phyloP scores from a whole-genome alignment of 2,113 vertebrate genomes.

The Ia io region DNA sequence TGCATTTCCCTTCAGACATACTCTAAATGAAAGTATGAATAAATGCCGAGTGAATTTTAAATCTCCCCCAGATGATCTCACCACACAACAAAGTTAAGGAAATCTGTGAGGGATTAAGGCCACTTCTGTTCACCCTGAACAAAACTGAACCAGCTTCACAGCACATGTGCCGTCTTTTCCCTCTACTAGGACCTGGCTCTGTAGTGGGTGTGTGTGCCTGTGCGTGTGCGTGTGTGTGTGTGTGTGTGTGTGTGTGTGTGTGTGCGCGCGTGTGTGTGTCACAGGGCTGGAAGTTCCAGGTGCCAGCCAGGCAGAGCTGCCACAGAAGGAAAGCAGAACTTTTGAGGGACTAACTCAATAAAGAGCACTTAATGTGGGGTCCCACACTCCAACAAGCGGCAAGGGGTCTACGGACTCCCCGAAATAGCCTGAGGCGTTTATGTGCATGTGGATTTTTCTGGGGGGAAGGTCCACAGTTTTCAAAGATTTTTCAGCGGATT shows the following conservation, averaged over 20 bases:
- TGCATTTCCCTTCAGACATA: slow-evolving; percentile 24
- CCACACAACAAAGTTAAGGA: slow-evolving; percentile 31
- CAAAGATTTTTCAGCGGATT: slow-evolving; percentile 14
- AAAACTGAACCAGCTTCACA: not conserved
- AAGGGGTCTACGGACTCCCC: not conserved
- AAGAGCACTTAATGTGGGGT: not conserved
- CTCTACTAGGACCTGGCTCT: not conserved
- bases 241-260: not conserved
- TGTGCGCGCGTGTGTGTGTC: no score
- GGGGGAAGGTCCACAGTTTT: not conserved
- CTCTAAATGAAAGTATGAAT: slow-evolving; percentile 36
- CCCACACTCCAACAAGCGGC: not conserved
- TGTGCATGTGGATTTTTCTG: not conserved
- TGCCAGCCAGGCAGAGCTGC: not conserved
- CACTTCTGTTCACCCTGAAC: not conserved
- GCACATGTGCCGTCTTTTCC: not conserved
- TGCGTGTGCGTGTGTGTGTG: not conserved
- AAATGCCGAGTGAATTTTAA: slow-evolving; percentile 14
- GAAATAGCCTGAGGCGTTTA: not conserved
- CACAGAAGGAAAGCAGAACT: not conserved
- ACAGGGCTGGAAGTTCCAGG: not conserved
- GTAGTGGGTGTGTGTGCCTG: no score
- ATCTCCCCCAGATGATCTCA: slow-evolving; percentile 31
- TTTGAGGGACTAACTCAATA: not conserved
- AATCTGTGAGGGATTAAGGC: not conserved